Evolutionary conservation across 2,888 invertebrate species (phyloP).

Genomic region (Pristionchus japonicus): DNA sequence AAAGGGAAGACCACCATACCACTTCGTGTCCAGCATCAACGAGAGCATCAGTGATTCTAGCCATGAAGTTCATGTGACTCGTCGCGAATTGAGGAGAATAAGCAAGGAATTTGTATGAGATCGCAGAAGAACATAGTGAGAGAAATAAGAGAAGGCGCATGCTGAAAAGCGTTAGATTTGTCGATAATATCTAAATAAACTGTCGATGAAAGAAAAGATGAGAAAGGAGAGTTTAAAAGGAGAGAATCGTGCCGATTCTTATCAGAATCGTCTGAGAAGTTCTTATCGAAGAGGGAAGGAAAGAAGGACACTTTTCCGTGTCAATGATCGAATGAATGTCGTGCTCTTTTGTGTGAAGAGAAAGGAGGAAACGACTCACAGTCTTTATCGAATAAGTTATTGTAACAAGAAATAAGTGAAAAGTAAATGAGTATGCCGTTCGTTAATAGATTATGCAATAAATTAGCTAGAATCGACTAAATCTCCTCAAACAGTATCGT

Average conservation of each 20-base stretch:
- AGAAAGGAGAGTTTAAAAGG: neutral
- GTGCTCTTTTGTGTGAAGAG: neutral
- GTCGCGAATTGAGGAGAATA: constrained; percentile 60
- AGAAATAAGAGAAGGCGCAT: neutral
- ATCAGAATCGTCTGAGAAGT: neutral
- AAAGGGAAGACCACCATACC: constrained; percentile 17
- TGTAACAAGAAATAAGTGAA: neutral
- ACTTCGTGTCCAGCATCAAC: constrained; percentile 58
- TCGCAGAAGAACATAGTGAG: neutral
- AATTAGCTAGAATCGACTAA: neutral
- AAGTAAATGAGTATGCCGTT: neutral
- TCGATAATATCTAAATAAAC: neutral
- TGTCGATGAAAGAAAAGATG: neutral
- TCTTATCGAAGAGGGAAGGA: neutral
- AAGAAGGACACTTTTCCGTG: neutral
- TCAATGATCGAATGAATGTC: neutral
- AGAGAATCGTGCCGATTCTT: neutral
- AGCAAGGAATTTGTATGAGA: constrained; percentile 48
- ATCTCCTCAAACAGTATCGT: neutral
- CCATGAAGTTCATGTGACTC: constrained; percentile 59
- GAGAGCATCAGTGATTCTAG: constrained; percentile 54
- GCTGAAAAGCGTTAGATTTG: neutral
- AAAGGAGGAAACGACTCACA: neutral
- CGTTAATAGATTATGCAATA: neutral
- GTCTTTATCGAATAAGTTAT: neutral